A percentile compares a stretch with the other conserved stretches of the same genome.
Conservation (phyloP, 2,797 vertebrate species). For the Paratrypauchen microcephalus region DNA sequence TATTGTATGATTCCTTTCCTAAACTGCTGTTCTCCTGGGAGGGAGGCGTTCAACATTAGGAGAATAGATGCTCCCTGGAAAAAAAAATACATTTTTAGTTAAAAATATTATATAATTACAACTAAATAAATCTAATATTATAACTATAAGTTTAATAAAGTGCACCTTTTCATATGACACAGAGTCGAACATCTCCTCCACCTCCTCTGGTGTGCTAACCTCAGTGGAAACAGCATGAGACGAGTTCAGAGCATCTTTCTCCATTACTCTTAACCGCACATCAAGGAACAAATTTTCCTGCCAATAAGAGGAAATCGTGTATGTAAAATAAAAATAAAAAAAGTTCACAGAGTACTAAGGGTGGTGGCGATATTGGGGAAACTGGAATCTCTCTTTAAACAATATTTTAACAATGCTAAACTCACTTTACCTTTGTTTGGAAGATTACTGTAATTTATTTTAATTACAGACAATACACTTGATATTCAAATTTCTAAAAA, state of each 20-base stretch:
- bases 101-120: too few relatives aligned
- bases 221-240: conserved; percentile 86
- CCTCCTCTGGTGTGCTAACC: conserved; percentile 85
- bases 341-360: background rate
- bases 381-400: too few relatives aligned
- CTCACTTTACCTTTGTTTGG: too few relatives aligned
- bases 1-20: conserved; percentile 85
- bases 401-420: too few relatives aligned
- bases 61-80: conserved; percentile 91
- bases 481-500: too few relatives aligned
- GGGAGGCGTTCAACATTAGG: conserved; percentile 87
- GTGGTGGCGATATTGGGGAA: too few relatives aligned
- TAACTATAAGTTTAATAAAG: background rate
- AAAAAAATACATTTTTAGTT: conserved; percentile 26
- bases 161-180: conserved; percentile 94
- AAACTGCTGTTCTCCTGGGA: conserved; percentile 83
- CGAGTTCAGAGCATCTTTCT: conserved; percentile 89
- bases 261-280: conserved; percentile 84
- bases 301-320: conserved; percentile 19
- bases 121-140: background rate
- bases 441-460: too few relatives aligned
- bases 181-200: conserved; percentile 95
- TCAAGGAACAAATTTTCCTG: conserved; percentile 88
- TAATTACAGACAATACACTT: too few relatives aligned
- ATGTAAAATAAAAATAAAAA: background rate